These are phyloP conservation scores for Erpetoichthys calabaricus DNA, from an alignment of 2,797 vertebrate species.

Conservation along the genomic window DNA sequence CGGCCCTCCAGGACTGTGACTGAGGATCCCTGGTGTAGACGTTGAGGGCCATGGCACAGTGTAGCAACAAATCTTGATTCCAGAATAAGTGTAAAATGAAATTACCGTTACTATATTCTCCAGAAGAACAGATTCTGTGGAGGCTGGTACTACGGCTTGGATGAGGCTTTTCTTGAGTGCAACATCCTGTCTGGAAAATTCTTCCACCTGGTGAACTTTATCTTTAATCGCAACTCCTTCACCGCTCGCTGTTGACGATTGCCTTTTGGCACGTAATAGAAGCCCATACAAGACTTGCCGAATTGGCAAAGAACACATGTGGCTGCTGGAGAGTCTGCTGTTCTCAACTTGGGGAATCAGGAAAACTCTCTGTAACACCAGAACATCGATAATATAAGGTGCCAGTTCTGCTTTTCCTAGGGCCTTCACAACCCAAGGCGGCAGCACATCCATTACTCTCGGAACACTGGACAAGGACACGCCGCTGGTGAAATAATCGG, in stretches of 20 bases:
- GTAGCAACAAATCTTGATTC: no score
- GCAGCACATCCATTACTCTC: conserved; percentile 30
- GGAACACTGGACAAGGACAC: conserved; percentile 21
- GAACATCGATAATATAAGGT: conserved; percentile 55
- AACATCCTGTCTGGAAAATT: conserved; percentile 65
- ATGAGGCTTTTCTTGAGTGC: conserved; percentile 57
- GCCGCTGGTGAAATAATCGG: conserved; percentile 53
- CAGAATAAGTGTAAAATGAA: neutral
- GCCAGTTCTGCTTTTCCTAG: conserved; percentile 50
- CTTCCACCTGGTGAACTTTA: conserved; percentile 41
- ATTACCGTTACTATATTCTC: conserved; percentile 61
- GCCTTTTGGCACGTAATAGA: conserved; percentile 34
- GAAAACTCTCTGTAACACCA: conserved; percentile 57
- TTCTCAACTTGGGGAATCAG: conserved; percentile 81
- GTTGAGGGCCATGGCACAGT: no score
- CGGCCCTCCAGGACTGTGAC: no score
- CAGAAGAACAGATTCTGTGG: conserved; percentile 30
- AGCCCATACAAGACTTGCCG: conserved; percentile 72
- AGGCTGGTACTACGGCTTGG: conserved; percentile 28
- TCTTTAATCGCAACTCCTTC: conserved; percentile 5
- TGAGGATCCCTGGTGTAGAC: no score
- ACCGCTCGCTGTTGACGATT: conserved; percentile 8
- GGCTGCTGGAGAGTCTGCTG: conserved; percentile 57
- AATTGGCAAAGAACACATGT: conserved; percentile 52
- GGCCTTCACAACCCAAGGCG: conserved; percentile 47